A percentile compares a stretch with the other conserved stretches of the same genome.
phyloP scores from a whole-genome alignment of 1,140 invertebrate genomes.

The Tetramorium parvispinum region DNA sequence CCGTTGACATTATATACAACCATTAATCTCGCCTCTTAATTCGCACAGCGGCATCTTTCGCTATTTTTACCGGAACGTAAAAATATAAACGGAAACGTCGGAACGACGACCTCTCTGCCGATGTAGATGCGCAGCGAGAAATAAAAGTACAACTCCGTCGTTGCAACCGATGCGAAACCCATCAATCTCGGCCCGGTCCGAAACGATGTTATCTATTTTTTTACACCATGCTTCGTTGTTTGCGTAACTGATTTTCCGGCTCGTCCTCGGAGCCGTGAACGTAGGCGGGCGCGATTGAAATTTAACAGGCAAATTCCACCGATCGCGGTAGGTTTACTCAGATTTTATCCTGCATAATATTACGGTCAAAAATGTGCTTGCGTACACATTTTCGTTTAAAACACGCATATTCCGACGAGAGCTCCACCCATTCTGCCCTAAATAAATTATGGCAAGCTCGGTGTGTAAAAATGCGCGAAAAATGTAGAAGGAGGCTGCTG shows the following conservation, averaged over 20 bases:
- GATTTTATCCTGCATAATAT: constrained; percentile 20
- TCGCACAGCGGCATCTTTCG: neutral
- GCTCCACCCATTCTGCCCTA: neutral
- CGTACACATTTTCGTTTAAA: constrained; percentile 29
- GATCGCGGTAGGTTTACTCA: constrained; percentile 30
- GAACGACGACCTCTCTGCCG: constrained; percentile 1
- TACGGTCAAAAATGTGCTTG: constrained; percentile 22
- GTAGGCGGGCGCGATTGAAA: neutral
- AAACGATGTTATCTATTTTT: constrained; percentile 48
- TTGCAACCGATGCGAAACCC: constrained; percentile 44
- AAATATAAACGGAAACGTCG: constrained; percentile 18
- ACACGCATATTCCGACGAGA: constrained; percentile 20
- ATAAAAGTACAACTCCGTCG: constrained; percentile 47
- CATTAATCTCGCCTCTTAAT: constrained; percentile 34
- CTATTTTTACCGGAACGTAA: constrained; percentile 10
- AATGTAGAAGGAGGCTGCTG: constrained; percentile 9
- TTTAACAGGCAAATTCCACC: constrained; percentile 38
- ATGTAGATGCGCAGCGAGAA: constrained; percentile 55
- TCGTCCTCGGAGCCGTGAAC: neutral
- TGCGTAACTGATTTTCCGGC: constrained; percentile 60
- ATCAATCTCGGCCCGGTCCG: constrained; percentile 57
- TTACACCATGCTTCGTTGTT: constrained; percentile 17
- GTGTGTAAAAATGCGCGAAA: constrained; percentile 40
- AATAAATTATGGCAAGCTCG: constrained; percentile 47
- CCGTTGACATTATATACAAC: neutral